phyloP scores from a whole-genome alignment of 1,140 invertebrate species.

The Lerema accius region DNA sequence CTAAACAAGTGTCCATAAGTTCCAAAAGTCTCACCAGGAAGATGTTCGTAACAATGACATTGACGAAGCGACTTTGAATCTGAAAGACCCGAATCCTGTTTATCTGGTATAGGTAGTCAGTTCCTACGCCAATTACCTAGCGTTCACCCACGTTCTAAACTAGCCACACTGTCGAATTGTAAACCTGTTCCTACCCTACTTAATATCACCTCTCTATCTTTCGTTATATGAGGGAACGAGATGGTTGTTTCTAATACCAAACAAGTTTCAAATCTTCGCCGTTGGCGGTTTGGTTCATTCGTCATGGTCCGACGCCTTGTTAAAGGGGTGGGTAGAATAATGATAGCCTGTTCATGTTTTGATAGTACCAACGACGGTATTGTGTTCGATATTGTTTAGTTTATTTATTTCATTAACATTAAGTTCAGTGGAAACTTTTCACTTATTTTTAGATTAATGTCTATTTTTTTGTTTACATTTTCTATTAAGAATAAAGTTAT shows the following conservation, averaged over 20 bases:
- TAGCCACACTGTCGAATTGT: conserved; percentile 37
- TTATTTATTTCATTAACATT: conserved; percentile 11
- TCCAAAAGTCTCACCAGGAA: conserved; percentile 15
- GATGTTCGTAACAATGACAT: conserved; percentile 18
- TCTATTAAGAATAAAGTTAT: too few relatives aligned
- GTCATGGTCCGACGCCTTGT: conserved; percentile 36
- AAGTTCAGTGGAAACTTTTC: neutral
- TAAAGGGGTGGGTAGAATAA: conserved; percentile 31
- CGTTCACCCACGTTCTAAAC: conserved; percentile 40
- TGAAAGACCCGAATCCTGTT: conserved; percentile 25
- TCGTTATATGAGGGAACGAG: conserved; percentile 42
- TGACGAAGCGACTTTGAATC: conserved; percentile 29
- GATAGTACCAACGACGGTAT: conserved; percentile 6
- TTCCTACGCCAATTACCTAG: conserved; percentile 23
- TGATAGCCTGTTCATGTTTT: conserved; percentile 10
- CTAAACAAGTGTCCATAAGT: neutral
- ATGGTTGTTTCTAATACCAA: conserved; percentile 33
- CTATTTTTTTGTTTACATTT: too few relatives aligned
- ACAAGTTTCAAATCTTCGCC: conserved; percentile 40
- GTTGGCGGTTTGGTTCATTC: conserved; percentile 34
- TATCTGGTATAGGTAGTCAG: conserved; percentile 31
- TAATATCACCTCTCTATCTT: conserved; percentile 38
- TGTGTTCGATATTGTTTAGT: conserved; percentile 4
- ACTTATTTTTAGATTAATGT: neutral
- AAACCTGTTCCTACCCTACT: conserved; percentile 42